A percentile compares a stretch with the other conserved stretches of the same genome.
phyloP scores from a whole-genome alignment of 2,888 invertebrate genomes.

The Euzetes globulus region DNA sequence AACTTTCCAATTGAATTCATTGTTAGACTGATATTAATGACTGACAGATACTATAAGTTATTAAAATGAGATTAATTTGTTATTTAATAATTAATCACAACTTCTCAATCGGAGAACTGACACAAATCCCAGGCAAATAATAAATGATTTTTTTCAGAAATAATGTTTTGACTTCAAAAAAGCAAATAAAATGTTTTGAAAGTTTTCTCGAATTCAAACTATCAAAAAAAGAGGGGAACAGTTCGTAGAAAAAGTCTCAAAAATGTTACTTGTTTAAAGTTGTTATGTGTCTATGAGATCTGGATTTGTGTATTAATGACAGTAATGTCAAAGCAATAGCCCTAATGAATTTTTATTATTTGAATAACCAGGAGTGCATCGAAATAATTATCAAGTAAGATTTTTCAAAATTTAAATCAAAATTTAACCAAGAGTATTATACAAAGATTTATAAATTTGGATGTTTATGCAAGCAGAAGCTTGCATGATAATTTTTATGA shows the following conservation, averaged over 20 bases:
- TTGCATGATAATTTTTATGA: no score
- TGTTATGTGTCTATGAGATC: not conserved
- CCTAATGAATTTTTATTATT: no score
- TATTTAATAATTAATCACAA: conserved; percentile 8
- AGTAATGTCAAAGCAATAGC: not conserved
- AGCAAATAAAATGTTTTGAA: not conserved
- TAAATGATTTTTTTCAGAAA: conserved; percentile 7
- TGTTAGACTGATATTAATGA: not conserved
- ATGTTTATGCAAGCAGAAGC: no score
- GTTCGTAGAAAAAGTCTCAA: not conserved
- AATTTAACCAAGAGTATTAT: no score
- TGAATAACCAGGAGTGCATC: no score
- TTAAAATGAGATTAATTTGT: conserved; percentile 21
- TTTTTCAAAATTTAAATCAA: no score
- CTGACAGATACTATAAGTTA: conserved; percentile 7
- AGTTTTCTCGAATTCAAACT: not conserved
- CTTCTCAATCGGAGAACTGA: not conserved
- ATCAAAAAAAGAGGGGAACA: not conserved
- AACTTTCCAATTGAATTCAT: not conserved
- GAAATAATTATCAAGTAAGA: no score
- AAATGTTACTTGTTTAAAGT: not conserved
- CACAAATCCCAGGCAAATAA: not conserved
- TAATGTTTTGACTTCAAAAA: not conserved
- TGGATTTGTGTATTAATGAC: not conserved
- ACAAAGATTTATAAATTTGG: no score